Base-by-base conservation (phyloP, 1,140 invertebrate genomes). In the Mamestra configurata region DNA sequence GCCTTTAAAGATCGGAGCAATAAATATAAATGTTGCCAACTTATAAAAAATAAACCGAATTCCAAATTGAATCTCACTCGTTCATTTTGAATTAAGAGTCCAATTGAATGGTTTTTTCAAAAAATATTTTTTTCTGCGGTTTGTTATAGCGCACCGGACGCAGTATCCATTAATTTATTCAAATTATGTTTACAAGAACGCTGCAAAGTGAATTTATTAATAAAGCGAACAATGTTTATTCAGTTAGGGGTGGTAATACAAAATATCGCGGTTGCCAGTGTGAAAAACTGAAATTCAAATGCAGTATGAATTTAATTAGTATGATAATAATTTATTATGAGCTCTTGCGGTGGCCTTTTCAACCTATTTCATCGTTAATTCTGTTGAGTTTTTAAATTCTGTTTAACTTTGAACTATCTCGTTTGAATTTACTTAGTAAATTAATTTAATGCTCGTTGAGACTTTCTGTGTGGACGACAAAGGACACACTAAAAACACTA, bases 291-390 rank as follows among this genome's bases (percentile, higher is more conserved):
- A 55, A 40, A 20, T 40, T 0, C 20, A 8, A 22, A 13, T 55
- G 20, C 51, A 51, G 1, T 55, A 22, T 55, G 59, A 43, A 43
- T 27, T 46, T 46, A 43, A 43, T 46, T 31, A 43, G n/a, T 18
- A 43, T 31, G 64, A 43, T 40, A 20, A 64, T 64, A 64, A 37
- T 35, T 64, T 64, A 64, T 64, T 35, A 64, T 64, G 59, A 64
- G 31, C 59, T 64, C 31, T 37, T 37, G 57, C 15, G 57, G 24
- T n/a, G 0, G 55, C 20, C n/a, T 55, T 24, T 22, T 53, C 8
- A 18, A 35, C 31, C 7, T 35, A 4, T 35, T 55, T 55, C 22
- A 55, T 24, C 7, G 20, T 7, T 55, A 24, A 55, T 1, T 10
- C 55, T 24, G 22, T 57, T 57, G 22, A 2, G 15, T 55, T 55